Evolutionary conservation across 35 echinoderm and acorn worm species (phyloP).

Genomic region (Strongylocentrotus purpuratus): DNA sequence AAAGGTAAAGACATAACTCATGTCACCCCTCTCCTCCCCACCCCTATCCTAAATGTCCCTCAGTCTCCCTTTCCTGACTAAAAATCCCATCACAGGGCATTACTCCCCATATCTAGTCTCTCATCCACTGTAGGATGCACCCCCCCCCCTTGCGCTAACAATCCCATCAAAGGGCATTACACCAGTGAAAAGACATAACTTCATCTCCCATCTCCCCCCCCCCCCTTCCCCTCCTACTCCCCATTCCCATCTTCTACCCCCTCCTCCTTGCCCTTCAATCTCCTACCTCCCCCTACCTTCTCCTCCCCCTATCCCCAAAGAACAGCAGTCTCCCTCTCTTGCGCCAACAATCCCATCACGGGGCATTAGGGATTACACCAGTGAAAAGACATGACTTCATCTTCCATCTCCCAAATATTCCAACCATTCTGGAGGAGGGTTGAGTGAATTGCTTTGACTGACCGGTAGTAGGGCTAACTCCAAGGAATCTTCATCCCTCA

Average conservation of each 20-base stretch:
- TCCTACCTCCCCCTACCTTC: background rate
- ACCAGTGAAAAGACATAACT: too few species aligned
- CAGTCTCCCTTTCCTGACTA: too few species aligned
- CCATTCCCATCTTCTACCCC: background rate
- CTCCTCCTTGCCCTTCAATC: background rate
- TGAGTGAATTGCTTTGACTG: background rate
- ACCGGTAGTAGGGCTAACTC: background rate
- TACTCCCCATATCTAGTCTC: too few species aligned
- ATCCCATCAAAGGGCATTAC: background rate
- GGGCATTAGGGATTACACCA: constrained; percentile 2
- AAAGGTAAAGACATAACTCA: too few species aligned
- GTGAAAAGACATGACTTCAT: constrained; percentile 17
- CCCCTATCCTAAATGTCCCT: too few species aligned
- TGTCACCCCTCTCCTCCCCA: too few species aligned
- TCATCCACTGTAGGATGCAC: background rate
- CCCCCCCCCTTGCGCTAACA: background rate
- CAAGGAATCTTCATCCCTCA: background rate
- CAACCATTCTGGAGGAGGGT: background rate
- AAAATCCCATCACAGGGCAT: too few species aligned
- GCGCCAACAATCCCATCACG: background rate
- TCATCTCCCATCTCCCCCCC: too few species aligned
- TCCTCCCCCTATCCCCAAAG: background rate
- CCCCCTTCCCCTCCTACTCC: too few species aligned
- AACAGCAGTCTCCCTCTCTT: background rate
- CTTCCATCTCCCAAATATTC: constrained; percentile 3